phyloP scores from a whole-genome alignment of 2,797 vertebrate genomes.

The Valencia hispanica region DNA sequence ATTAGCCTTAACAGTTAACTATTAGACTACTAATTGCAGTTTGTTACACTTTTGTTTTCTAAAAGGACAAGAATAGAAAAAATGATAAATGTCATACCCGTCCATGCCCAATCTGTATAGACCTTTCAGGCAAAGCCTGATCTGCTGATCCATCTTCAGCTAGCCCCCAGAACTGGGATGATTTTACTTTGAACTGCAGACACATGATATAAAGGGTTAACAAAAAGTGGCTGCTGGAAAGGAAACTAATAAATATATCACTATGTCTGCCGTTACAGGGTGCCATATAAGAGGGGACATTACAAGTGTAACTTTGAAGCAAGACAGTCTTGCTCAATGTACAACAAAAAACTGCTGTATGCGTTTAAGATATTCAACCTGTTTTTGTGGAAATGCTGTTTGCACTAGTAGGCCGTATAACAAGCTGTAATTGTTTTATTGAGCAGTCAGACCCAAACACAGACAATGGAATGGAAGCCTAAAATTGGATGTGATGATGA shows the following conservation, averaged over 20 bases:
- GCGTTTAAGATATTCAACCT: not conserved
- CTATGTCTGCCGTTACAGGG: not conserved
- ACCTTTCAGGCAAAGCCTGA: not conserved
- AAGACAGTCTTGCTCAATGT: not conserved
- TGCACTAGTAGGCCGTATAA: not conserved
- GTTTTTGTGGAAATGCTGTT: not conserved
- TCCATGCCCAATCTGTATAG: not conserved
- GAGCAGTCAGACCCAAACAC: not conserved
- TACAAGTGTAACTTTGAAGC: not conserved
- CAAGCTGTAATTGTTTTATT: not conserved
- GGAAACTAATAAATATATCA: not conserved
- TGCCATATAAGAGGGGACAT: not conserved
- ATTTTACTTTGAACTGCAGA: not conserved
- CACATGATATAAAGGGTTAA: not conserved
- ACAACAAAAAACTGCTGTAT: too few relatives aligned
- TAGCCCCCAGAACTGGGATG: not conserved
- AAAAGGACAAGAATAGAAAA: not conserved
- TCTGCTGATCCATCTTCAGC: not conserved
- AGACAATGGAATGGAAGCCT: not conserved
- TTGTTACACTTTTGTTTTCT: not conserved
- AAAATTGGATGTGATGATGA: not conserved
- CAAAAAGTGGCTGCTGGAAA: not conserved
- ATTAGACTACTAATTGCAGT: not conserved
- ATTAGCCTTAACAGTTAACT: not conserved
- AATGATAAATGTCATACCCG: not conserved